Base-by-base conservation (phyloP, 35 echinoderm and acorn worm genomes). In the Acanthaster planci region DNA sequence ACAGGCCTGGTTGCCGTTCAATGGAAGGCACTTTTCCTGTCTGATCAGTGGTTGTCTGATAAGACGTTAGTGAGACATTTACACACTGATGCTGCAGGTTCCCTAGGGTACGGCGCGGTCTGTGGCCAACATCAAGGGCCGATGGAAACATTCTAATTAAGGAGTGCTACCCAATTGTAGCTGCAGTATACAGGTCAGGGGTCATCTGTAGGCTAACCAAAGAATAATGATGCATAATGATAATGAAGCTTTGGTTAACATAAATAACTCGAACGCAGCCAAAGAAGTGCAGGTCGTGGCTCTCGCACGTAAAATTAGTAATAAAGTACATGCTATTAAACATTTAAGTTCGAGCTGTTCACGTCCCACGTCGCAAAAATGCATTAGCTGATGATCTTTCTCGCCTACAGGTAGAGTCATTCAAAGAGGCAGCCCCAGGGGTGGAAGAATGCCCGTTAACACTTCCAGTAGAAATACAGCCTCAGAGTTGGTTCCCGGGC, bases 211-310 rank as follows among this genome's bases (percentile, higher is more conserved):
- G 6, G 78, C 78, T 7, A 83, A 83, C 42, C 2, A 83, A 35
- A 75, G 79, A 35, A 36, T 80, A n/a, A 39, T 82, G 18, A 89
- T 89, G 17, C 53, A 83, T 40, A 72, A 37, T 12, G 84, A 85
- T 52, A 85, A 76, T 40, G 38, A 21, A 18, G 57, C 84, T 18
- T n/a, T 85, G 10, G 84, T 76, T 37, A 32, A 2, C 21, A 76
- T 76, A 1, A 23, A 76, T 0, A 85, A 85, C 29, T 18, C 39
- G 1, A 76, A 76, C 36, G 76, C 59, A 7, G 37, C 37, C 26
- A 77, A 76, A 14, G 64, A 85, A 14, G 6, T 30, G 36, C 50
- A 39, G 42, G 23, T 85, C 2, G 30, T 85, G 59, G 12, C 18
- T 3, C 60, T 85, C 22, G 23, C 76, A 39, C 38, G 67, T 18